Percentiles rank a stretch among this genome's conserved stretches.
These are phyloP conservation scores for Artibeus jamaicensis DNA, from an alignment of 2,797 vertebrate species.

Conservation along the genomic window DNA sequence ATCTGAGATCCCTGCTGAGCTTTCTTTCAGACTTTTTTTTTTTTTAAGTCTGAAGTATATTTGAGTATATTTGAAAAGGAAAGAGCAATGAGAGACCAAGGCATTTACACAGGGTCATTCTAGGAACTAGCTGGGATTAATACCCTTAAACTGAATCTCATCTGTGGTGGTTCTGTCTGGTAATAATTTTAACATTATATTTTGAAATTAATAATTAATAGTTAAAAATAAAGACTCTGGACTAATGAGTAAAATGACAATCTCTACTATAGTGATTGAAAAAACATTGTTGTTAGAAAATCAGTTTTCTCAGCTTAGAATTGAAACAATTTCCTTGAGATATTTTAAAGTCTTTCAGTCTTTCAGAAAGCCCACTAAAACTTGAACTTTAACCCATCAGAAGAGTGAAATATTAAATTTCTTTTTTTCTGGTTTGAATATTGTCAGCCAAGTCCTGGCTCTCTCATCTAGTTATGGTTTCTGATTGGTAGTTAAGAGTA, in stretches of 20 bases:
- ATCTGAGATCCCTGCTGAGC: slow-evolving; percentile 53
- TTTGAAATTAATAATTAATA: slow-evolving; percentile 37
- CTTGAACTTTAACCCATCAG: neutral
- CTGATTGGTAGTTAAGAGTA: neutral
- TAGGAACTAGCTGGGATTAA: neutral
- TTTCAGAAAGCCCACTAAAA: slow-evolving; percentile 35
- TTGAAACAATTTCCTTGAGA: neutral
- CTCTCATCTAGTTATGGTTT: slow-evolving; percentile 45
- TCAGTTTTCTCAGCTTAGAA: neutral
- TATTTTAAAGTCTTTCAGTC: neutral
- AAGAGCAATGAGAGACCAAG: neutral
- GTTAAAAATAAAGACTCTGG: slow-evolving; percentile 19
- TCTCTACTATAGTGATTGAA: neutral
- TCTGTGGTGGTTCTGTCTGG: slow-evolving; percentile 3
- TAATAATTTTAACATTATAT: slow-evolving; percentile 1
- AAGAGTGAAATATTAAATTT: slow-evolving; percentile 40
- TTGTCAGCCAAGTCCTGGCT: slow-evolving; percentile 8
- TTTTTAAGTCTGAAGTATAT: neutral
- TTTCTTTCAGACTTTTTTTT: slow-evolving; percentile 50
- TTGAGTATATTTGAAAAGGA: slow-evolving; percentile 60
- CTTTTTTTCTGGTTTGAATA: slow-evolving; percentile 30
- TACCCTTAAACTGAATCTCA: slow-evolving; percentile 18
- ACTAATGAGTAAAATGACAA: slow-evolving; percentile 4
- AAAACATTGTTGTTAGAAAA: neutral
- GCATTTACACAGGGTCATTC: slow-evolving; percentile 27